Conservation (phyloP, 2,888 invertebrate genomes). For the Drosophila gaucha region DNA sequence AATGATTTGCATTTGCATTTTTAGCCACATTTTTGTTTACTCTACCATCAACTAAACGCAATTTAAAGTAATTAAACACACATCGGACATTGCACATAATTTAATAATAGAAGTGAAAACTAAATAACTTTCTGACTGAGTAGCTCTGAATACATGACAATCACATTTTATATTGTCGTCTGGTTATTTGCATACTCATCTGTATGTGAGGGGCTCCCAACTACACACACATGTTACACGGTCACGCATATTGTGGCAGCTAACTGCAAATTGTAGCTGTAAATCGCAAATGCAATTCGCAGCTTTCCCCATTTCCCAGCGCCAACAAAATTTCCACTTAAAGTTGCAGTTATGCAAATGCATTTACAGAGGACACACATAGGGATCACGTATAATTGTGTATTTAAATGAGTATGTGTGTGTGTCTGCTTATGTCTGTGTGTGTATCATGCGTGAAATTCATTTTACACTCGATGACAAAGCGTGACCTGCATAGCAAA, state of each 20-base stretch:
- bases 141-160: background rate
- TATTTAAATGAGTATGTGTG: background rate
- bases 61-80: constrained; percentile 5
- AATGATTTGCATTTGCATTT: constrained; percentile 25
- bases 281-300: constrained; percentile 54
- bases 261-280: constrained; percentile 49
- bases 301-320: constrained; percentile 34
- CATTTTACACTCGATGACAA: constrained; percentile 16
- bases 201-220: background rate
- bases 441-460: constrained; percentile 9
- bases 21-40: background rate
- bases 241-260: constrained; percentile 19
- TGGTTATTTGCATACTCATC: background rate
- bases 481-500: constrained; percentile 10
- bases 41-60: background rate
- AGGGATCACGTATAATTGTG: constrained; percentile 3
- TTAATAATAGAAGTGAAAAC: constrained; percentile 11
- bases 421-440: background rate
- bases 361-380: constrained; percentile 28
- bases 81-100: constrained; percentile 20
- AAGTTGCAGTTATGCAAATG: constrained; percentile 64
- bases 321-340: constrained; percentile 23
- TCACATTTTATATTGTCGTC: constrained; percentile 1
- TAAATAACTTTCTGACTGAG: constrained; percentile 7
- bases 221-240: background rate